A percentile compares a stretch with the other conserved stretches of the same genome.
These are phyloP conservation scores for Meriones psammophilus DNA, from an alignment of 2,797 vertebrate species.

Conservation along the genomic window DNA sequence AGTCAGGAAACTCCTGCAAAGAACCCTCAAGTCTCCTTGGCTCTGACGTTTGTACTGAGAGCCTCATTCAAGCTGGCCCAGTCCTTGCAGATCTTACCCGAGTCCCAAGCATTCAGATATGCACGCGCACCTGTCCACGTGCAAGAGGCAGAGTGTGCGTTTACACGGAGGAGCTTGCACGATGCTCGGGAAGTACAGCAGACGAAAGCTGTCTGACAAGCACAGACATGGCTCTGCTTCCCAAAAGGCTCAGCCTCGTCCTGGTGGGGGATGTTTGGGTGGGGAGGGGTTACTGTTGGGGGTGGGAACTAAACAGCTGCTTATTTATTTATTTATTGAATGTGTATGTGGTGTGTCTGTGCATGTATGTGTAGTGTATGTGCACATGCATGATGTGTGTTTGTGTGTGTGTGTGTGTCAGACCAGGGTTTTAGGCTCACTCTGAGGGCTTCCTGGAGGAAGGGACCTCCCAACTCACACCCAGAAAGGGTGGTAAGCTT, in stretches of 20 bases:
- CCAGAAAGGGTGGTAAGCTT: background rate
- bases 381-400: background rate
- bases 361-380: background rate
- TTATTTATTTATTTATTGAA: background rate
- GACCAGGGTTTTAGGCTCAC: background rate
- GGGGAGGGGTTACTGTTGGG: background rate
- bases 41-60: background rate
- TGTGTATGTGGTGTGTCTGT: background rate
- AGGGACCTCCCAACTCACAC: too few species aligned
- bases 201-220: background rate
- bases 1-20: background rate
- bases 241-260: background rate
- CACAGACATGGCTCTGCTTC: background rate
- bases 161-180: background rate
- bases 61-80: background rate
- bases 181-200: too few species aligned
- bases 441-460: background rate
- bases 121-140: background rate
- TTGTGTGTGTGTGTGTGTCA: background rate
- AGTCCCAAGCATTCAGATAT: constrained; percentile 30
- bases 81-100: constrained; percentile 4
- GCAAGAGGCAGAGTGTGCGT: constrained; percentile 10
- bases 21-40: background rate
- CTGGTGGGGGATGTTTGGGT: too few species aligned
- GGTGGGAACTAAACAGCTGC: background rate